Evolutionary conservation across 2,113 vertebrate genomes (phyloP).

Genomic region (Amphiprion percula): DNA sequence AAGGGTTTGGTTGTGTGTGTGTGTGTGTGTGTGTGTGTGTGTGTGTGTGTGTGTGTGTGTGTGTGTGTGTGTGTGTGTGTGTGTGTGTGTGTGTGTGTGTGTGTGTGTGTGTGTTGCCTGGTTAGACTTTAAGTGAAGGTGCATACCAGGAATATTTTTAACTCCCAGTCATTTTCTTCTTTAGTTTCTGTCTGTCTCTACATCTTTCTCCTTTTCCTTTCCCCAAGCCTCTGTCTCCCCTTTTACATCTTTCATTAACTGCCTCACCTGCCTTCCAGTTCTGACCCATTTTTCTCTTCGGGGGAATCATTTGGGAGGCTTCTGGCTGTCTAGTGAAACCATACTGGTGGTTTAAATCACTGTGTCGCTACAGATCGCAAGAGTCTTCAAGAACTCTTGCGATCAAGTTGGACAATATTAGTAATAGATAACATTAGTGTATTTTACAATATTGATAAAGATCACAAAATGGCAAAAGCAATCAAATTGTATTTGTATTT

Average conservation of each 20-base stretch:
- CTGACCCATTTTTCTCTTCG: conserved; percentile 19
- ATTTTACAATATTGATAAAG: no score
- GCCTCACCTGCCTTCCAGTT: conserved; percentile 15
- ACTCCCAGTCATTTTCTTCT: conserved; percentile 62
- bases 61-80: no score
- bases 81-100: conserved; percentile 39
- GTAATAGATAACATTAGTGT: no score
- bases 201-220: conserved; percentile 9
- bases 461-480: no score
- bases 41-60: conserved; percentile 45
- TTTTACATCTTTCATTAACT: conserved; percentile 29
- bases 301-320: neutral
- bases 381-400: neutral
- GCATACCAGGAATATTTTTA: conserved; percentile 73
- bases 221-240: neutral
- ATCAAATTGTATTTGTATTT: no score
- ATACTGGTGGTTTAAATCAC: neutral
- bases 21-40: conserved; percentile 39
- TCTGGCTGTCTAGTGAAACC: neutral
- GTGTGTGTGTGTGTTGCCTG: conserved; percentile 38
- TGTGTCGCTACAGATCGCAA: neutral
- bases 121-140: conserved; percentile 65
- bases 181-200: conserved; percentile 27
- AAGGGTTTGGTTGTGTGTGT: conserved; percentile 1
- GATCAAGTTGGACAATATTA: no score